A percentile compares a stretch with the other conserved stretches of the same genome.
Conservation (phyloP, 2,797 vertebrate genomes). For the Hoplostethus mediterraneus region DNA sequence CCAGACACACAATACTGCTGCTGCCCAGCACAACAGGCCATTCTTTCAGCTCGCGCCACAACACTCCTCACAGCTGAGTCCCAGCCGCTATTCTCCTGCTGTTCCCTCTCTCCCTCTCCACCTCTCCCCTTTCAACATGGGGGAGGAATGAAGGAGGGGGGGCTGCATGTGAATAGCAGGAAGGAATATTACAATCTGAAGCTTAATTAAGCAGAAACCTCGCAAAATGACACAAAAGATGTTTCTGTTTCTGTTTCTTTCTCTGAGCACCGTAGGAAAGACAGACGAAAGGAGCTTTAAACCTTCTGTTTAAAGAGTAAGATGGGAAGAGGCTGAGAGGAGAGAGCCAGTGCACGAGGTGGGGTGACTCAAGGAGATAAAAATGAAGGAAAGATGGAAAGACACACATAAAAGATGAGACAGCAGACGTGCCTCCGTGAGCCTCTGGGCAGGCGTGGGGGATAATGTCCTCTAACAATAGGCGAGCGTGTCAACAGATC, state of each 20-base stretch:
- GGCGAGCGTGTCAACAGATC: slow-evolving; percentile 69
- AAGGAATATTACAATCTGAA: slow-evolving; percentile 56
- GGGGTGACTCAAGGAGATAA: slow-evolving; percentile 36
- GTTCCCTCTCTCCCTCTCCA: slow-evolving; percentile 69
- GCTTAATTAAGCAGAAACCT: slow-evolving; percentile 72
- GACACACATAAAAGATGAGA: slow-evolving; percentile 8
- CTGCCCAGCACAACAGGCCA: slow-evolving; percentile 79
- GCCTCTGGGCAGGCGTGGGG: slow-evolving; percentile 34
- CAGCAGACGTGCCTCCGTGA: slow-evolving; percentile 36
- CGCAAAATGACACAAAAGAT: slow-evolving; percentile 61
- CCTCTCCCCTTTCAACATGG: slow-evolving; percentile 69
- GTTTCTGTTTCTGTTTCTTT: slow-evolving; percentile 25
- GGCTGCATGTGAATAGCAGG: slow-evolving; percentile 52
- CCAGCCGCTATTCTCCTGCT: slow-evolving; percentile 80
- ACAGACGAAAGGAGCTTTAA: slow-evolving; percentile 8
- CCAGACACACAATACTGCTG: slow-evolving; percentile 78
- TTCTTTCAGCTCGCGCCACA: slow-evolving; percentile 81
- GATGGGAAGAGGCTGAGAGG: slow-evolving; percentile 13
- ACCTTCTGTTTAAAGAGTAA: slow-evolving; percentile 15
- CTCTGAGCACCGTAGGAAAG: slow-evolving; percentile 11
- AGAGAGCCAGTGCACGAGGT: slow-evolving; percentile 21
- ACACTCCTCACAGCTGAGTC: slow-evolving; percentile 78
- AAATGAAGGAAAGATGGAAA: slow-evolving; percentile 33
- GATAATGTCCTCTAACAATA: slow-evolving; percentile 63
- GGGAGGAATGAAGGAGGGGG: slow-evolving; percentile 53